A percentile compares a stretch with the other conserved stretches of the same genome.
Evolutionary conservation across 2,888 invertebrate species (phyloP).

Genomic region (Ligdia adustata): DNA sequence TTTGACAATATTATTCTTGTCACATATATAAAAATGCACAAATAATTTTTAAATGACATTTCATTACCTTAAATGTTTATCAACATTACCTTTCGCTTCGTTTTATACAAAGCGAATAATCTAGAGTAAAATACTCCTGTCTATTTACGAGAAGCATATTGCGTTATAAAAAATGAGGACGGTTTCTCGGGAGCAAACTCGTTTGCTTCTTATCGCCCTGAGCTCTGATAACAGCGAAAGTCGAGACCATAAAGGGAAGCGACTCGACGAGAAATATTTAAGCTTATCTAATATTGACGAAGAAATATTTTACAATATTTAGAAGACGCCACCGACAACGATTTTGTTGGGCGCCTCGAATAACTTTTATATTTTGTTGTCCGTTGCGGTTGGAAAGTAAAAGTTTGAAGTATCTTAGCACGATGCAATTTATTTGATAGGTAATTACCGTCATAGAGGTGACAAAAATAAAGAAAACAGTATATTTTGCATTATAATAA

Average conservation of each 20-base stretch:
- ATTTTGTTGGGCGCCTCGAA: conserved; percentile 44
- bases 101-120: conserved; percentile 56
- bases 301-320: conserved; percentile 55
- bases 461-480: too few species aligned
- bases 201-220: conserved; percentile 64
- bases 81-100: conserved; percentile 38
- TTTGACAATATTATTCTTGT: too few species aligned
- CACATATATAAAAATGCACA: too few species aligned
- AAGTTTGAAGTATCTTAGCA: too few species aligned
- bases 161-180: conserved; percentile 71
- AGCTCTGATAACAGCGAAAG: conserved; percentile 53
- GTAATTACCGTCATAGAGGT: too few species aligned
- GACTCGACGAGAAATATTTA: conserved; percentile 61
- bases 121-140: conserved; percentile 49
- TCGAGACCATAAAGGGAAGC: conserved; percentile 58
- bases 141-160: conserved; percentile 67
- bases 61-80: too few species aligned
- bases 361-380: conserved; percentile 20
- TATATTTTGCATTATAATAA: too few species aligned
- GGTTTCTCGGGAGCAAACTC: conserved; percentile 60
- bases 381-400: too few species aligned
- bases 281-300: conserved; percentile 63
- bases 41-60: too few species aligned
- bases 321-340: conserved; percentile 45
- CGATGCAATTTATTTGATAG: too few species aligned